These are phyloP conservation scores for Drosophila kurseongensis DNA, from an alignment of 1,140 invertebrate species.

Conservation along the genomic window DNA sequence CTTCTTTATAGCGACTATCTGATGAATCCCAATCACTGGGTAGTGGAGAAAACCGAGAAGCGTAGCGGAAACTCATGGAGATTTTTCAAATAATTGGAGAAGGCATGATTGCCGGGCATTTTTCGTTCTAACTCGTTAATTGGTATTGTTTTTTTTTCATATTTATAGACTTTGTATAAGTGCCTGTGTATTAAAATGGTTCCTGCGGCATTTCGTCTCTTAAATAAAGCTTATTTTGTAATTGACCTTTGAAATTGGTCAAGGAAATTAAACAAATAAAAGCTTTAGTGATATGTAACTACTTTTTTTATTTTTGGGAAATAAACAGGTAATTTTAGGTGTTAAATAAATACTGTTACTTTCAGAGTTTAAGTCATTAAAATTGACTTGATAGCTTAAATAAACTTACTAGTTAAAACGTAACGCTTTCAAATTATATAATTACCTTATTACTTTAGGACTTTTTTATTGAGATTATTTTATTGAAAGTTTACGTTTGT, in stretches of 20 bases:
- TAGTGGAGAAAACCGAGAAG: slow-evolving; percentile 66
- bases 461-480: no score
- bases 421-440: no score
- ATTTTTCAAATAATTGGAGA: slow-evolving; percentile 44
- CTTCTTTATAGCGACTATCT: slow-evolving; percentile 64
- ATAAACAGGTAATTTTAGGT: neutral
- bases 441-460: no score
- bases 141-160: slow-evolving; percentile 15
- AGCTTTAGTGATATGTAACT: neutral
- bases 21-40: slow-evolving; percentile 73
- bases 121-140: slow-evolving; percentile 13
- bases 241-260: no score
- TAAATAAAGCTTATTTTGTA: slow-evolving; percentile 13
- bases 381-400: no score
- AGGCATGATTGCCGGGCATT: neutral
- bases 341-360: no score
- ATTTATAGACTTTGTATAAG: slow-evolving; percentile 6
- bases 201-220: slow-evolving; percentile 22
- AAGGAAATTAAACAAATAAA: neutral
- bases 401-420: no score
- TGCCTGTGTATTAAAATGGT: slow-evolving; percentile 19
- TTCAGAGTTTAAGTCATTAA: no score
- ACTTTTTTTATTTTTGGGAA: neutral
- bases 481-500: no score
- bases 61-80: slow-evolving; percentile 59